Base-by-base conservation (phyloP, 2,797 vertebrate genomes). In the Chelon labrosus region DNA sequence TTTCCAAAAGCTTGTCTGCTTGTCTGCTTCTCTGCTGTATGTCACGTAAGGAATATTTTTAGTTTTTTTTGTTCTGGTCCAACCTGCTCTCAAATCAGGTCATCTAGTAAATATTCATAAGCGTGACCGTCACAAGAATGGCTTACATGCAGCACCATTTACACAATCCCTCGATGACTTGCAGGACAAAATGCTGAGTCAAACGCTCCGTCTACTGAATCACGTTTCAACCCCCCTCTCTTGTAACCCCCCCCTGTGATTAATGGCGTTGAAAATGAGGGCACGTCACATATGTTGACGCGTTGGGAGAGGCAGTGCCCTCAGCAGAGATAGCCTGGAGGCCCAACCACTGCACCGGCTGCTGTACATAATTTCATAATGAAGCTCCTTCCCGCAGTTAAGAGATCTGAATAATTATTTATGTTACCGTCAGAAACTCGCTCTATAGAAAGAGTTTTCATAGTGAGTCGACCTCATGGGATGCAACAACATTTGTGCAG, bases 251-350 rank as follows among this genome's bases (percentile, higher is more conserved):
- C 44, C 19, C 22, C 10, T 7, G 60, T 84, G 88, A 87, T 91
- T 86, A 86, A 89, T 82, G 82, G 77, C 72, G 85, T 77, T 84
- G 80, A 88, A 91, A 91, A 92, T 81, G 86, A 91, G 87, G 90
- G 86, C 85, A 81, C 47, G 51, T 87, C 77, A 85, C 83, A 82
- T 81, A 87, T 80, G 89, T 67, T 67, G 87, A 79, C 31, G 64
- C 46, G 35, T 55, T 66, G 74, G 85, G 84, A 89, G 73, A 80
- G 78, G 65, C 84, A 56, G 52, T 41, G 82, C 80, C 65, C 65
- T 80, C 76, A 39, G 70, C 51, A 55, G 73, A 70, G 60, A 51
- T 56, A n/a, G 65, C 80, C 82, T 13, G 59, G 39, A 67, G 76
- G 70, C 59, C 76, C 52, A 59, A 61, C 53, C 65, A 50, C 78